Evolutionary conservation across 2,113 vertebrate genomes (phyloP), one percentile per base, ranked within the genome.

Genomic region (Nymphicus hollandicus): DNA sequence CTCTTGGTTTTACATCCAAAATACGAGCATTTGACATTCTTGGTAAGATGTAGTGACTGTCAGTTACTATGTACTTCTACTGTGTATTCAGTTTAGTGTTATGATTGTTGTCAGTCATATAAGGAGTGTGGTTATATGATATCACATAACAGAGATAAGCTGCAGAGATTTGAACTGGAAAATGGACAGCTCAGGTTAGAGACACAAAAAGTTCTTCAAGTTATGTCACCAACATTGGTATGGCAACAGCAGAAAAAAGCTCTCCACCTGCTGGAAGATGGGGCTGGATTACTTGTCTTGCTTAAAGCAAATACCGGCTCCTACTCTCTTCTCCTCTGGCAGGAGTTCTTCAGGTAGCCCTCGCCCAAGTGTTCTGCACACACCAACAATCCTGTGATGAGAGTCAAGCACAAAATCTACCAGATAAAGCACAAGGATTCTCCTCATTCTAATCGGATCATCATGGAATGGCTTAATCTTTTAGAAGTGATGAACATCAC

Each of bases 1-100:
- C 18, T 73, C 29, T 63, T 79, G 23, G 29, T 39, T 91, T 83
- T 76, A 72, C 35, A 82, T 47, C 41, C 27, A 50, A 96, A 93
- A 58, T 31, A 66, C 5, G 33, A 93, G 84, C 31, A 58, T 58
- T 58, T 94, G 37, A 43, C 23, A 18, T 91, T 89, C 37, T 66
- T 63, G 70, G 53, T 87, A 63, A 77, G n/a, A 46, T 82, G 65
- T 79, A 0, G 0, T 80, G 58, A 35, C 76, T 70, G 47, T 55
- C 66, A 82, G 22, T 71, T 70, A 24, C 41, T 91, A 60, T 28
- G 25, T 43, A 47, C 8, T 77, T 80, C 46, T 49, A 58, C 17
- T 1, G 0, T 47, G 50, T 39, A 50, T 78, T 88, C 60, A 15
- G 14, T 78, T 80, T 78, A 71, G 52, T 39, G 16, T 71, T 63